Percentiles rank a stretch among this genome's conserved stretches.
Evolutionary conservation across 2,888 invertebrate species (phyloP).

Genomic region (Conomelus anceps): DNA sequence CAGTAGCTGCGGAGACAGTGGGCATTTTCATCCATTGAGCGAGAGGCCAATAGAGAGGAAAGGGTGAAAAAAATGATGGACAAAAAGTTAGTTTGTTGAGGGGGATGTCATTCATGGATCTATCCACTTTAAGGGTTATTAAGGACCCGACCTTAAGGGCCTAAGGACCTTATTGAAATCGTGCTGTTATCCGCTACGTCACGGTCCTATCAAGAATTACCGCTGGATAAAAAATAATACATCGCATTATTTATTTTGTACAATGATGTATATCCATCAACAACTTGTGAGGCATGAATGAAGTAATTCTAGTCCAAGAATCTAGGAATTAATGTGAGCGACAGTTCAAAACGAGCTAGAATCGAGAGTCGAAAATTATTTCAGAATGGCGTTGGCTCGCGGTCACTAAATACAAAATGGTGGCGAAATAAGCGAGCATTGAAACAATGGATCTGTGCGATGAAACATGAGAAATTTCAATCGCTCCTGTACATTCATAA

Average conservation of each 20-base stretch:
- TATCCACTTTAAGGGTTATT: too few species aligned
- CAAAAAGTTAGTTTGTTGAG: neutral
- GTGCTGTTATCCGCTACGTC: too few species aligned
- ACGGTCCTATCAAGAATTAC: too few species aligned
- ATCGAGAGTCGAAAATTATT: neutral
- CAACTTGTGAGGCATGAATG: too few species aligned
- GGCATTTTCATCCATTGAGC: neutral
- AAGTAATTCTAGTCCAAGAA: neutral
- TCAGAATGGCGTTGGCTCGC: neutral
- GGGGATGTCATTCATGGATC: neutral
- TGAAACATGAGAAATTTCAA: neutral
- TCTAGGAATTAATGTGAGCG: neutral
- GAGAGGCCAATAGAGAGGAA: neutral
- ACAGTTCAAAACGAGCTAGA: neutral
- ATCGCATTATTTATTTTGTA: too few species aligned
- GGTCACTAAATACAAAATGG: neutral
- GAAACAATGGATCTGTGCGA: neutral
- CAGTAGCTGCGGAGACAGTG: neutral
- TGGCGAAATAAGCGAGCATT: neutral
- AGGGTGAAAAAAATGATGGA: neutral
- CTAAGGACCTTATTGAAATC: too few species aligned
- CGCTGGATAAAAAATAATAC: too few species aligned
- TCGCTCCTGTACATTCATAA: neutral
- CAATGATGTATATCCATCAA: too few species aligned
- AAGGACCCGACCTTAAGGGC: neutral